These are phyloP conservation scores for Sternotherus odoratus DNA, from an alignment of 2,797 vertebrate genomes.

Conservation along the genomic window DNA sequence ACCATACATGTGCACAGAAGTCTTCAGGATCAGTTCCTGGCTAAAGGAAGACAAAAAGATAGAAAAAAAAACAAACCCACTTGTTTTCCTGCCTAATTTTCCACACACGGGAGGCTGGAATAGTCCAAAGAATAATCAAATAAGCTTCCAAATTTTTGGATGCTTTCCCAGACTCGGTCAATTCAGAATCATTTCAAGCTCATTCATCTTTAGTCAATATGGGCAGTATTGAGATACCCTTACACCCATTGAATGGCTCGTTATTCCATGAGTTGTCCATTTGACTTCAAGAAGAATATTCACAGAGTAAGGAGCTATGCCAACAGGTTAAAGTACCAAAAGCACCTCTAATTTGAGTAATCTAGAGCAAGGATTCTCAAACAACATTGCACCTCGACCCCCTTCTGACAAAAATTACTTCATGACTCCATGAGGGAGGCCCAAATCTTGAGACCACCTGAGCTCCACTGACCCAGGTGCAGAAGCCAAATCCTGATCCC, in stretches of 20 bases:
- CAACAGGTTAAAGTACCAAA: not conserved
- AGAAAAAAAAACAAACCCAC: not conserved
- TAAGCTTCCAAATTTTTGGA: not conserved
- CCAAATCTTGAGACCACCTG: too few species aligned
- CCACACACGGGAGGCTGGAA: not conserved
- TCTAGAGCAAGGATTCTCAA: not conserved
- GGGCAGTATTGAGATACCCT: not conserved
- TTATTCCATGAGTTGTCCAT: not conserved
- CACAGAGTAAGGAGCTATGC: not conserved
- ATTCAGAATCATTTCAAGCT: not conserved
- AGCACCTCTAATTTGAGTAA: not conserved
- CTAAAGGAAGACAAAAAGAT: too few species aligned
- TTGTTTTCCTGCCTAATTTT: not conserved
- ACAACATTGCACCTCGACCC: too few species aligned
- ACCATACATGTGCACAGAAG: not conserved
- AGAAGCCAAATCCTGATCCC: too few species aligned
- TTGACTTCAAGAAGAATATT: not conserved
- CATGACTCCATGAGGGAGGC: too few species aligned
- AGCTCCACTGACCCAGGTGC: too few species aligned
- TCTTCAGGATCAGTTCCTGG: not conserved
- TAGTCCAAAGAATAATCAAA: not conserved
- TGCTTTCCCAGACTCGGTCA: not conserved
- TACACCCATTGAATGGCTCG: not conserved
- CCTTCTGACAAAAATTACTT: too few species aligned
- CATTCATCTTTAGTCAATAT: not conserved